Evolutionary conservation across 2,797 vertebrate species (phyloP), one percentile per base, ranked within the genome.

Genomic region (Myripristis murdjan): DNA sequence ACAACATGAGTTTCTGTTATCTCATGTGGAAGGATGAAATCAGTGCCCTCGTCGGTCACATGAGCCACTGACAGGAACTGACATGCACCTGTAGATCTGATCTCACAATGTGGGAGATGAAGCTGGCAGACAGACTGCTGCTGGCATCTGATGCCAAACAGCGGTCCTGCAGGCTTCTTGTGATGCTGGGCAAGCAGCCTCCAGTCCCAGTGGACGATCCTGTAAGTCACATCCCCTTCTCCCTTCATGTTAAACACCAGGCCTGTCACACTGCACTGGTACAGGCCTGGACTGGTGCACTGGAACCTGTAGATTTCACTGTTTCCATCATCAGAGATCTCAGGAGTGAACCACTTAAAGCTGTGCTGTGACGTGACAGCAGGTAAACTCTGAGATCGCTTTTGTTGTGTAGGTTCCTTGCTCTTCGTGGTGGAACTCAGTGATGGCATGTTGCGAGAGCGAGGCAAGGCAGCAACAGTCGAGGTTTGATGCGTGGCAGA

Each of bases 81-180:
- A 11, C 49, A 4, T 14, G 52, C 52, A 3, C 60, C 68, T n/a
- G 64, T 65, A 70, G 55, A 74, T 51, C 11, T 23, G 70, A 75
- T 61, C 77, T 84, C 72, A 57, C 81, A 79, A 70, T 84, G 84
- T 5, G 81, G 81, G 16, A 86, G 78, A 14, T 86, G 78, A 52
- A 86, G 85, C 68, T 62, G 64, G 48, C 55, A 10, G 73, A 82
- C 47, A 9, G 64, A 73, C 58, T 15, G 18, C 49, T 67, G 59
- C 39, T 1, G 12, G 48, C 75, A 83, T 6, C 11, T 8, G 53
- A 87, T 66, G 69, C 83, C 75, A 57, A 87, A 87, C 79, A 87
- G 75, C 14, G 85, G 82, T 44, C 85, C 85, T 59, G 80, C 85
- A 52, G 85, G 82, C 46, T 54, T 66, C 82, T 81, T 81, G 60